Evolutionary conservation across 2,888 invertebrate species (phyloP).

Genomic region (Alloplasta piceator): DNA sequence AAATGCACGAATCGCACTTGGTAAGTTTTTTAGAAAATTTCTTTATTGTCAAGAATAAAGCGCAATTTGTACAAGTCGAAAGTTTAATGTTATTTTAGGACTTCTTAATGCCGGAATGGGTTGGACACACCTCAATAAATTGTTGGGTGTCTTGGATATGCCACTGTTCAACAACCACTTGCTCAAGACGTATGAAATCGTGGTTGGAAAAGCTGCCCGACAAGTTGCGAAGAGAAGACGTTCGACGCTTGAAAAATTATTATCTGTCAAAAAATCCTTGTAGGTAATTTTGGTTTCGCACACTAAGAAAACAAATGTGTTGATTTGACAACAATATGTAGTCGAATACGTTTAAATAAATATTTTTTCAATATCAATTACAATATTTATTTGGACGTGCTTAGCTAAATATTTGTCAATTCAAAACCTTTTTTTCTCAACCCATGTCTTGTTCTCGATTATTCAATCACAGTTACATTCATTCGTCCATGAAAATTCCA

Average conservation of each 20-base stretch:
- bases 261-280: conserved; percentile 19
- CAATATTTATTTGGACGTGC: too few relatives aligned
- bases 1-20: conserved; percentile 36
- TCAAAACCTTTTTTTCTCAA: not conserved
- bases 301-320: too few relatives aligned
- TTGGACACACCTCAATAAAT: conserved; percentile 37
- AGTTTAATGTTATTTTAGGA: conserved; percentile 24
- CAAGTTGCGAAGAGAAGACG: conserved; percentile 9
- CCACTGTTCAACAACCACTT: conserved; percentile 32
- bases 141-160: conserved; percentile 29
- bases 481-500: conserved; percentile 20
- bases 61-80: conserved; percentile 3
- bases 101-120: conserved; percentile 33
- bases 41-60: conserved; percentile 4
- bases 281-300: conserved; percentile 20
- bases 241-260: conserved; percentile 16
- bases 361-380: too few relatives aligned
- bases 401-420: too few relatives aligned
- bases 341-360: too few relatives aligned
- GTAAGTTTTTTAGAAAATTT: conserved; percentile 29
- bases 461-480: conserved; percentile 8
- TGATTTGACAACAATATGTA: too few relatives aligned
- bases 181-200: conserved; percentile 16
- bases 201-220: conserved; percentile 21
- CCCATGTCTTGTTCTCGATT: not conserved